These are phyloP conservation scores for Pachymerium ferrugineum DNA, from an alignment of 2,888 invertebrate species.

Conservation along the genomic window DNA sequence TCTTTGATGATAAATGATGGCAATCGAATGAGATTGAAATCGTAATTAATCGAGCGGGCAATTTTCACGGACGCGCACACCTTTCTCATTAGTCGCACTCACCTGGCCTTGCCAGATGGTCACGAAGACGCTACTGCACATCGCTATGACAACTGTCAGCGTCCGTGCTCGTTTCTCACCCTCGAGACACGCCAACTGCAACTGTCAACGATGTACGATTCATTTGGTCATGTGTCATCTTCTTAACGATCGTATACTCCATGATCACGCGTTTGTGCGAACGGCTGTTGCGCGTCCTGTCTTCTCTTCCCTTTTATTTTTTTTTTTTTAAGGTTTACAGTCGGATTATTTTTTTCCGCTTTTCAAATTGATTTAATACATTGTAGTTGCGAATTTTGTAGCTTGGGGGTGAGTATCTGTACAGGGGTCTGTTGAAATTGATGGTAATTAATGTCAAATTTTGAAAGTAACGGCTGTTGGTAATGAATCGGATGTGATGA, in stretches of 20 bases:
- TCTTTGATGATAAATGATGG: neutral
- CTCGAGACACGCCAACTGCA: constrained; percentile 13
- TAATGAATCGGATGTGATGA: too few species aligned
- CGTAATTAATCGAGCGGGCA: neutral
- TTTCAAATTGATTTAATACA: too few species aligned
- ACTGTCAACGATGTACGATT: neutral
- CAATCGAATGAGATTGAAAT: neutral
- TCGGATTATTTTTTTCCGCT: too few species aligned
- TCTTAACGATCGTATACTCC: neutral
- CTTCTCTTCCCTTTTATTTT: neutral
- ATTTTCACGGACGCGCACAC: neutral
- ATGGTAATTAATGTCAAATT: too few species aligned
- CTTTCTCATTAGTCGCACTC: neutral
- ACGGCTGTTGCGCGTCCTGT: neutral
- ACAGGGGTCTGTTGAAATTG: too few species aligned
- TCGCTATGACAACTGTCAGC: constrained; percentile 13
- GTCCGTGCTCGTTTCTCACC: constrained; percentile 6
- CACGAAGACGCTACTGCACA: constrained; percentile 21
- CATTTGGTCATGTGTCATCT: neutral
- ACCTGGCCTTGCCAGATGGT: constrained; percentile 10
- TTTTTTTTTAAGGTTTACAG: too few species aligned
- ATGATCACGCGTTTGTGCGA: neutral
- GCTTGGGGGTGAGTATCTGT: too few species aligned
- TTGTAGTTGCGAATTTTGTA: too few species aligned
- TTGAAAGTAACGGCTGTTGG: too few species aligned